A percentile compares a stretch with the other conserved stretches of the same genome.
Conservation (phyloP, 2,888 invertebrate species). For the Eupithecia exiguata region DNA sequence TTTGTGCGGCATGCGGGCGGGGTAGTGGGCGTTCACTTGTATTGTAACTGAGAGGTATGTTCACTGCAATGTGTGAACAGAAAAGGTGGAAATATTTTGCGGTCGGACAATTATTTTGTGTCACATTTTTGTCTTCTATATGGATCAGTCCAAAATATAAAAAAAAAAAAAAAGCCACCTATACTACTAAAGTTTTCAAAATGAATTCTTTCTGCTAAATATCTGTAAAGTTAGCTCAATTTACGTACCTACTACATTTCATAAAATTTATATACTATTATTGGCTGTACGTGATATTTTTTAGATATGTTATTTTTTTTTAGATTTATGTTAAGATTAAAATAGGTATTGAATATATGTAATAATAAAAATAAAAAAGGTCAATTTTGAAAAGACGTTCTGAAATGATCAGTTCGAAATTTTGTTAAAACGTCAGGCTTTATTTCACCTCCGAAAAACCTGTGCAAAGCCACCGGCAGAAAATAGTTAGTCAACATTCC, state of each 20-base stretch:
- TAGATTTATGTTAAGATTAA: too few relatives aligned
- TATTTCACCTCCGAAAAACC: neutral
- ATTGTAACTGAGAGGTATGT: constrained; percentile 8
- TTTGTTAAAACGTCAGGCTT: neutral
- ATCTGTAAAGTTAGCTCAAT: too few relatives aligned
- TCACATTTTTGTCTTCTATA: neutral
- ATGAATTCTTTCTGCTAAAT: neutral
- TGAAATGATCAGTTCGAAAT: too few relatives aligned
- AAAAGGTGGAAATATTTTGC: neutral
- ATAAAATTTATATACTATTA: too few relatives aligned
- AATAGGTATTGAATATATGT: too few relatives aligned
- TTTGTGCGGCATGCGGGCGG: constrained; percentile 41
- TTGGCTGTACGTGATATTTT: too few relatives aligned
- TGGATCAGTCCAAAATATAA: too few relatives aligned
- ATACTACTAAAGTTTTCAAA: neutral
- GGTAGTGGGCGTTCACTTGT: constrained; percentile 26
- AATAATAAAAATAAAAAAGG: too few relatives aligned
- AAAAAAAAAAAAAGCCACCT: too few relatives aligned
- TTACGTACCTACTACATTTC: neutral
- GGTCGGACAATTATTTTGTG: neutral
- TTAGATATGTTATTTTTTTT: too few relatives aligned
- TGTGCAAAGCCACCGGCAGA: neutral
- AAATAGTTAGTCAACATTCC: neutral
- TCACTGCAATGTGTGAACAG: neutral
- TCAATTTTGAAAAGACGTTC: too few relatives aligned